A percentile compares a stretch with the other conserved stretches of the same genome.
These are phyloP conservation scores for Phortica magna DNA, from an alignment of 2,888 invertebrate genomes.

Conservation along the genomic window DNA sequence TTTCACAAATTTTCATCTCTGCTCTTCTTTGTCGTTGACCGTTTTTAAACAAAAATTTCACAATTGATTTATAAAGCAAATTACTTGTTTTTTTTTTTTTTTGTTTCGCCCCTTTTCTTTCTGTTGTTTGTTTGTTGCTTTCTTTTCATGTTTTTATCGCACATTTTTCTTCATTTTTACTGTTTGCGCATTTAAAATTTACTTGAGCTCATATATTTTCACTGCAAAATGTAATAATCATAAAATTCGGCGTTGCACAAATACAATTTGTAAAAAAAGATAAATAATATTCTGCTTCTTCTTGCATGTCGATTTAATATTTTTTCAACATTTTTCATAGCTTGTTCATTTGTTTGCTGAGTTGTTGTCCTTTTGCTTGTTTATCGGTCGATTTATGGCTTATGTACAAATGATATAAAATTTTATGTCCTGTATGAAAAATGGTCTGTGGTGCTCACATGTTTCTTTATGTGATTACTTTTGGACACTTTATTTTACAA, in stretches of 20 bases:
- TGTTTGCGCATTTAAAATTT: conserved; percentile 63
- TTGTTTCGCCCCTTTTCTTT: neutral
- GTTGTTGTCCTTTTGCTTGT: conserved; percentile 7
- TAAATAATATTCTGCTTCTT: conserved; percentile 51
- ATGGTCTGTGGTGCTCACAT: neutral
- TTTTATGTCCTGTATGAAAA: conserved; percentile 5
- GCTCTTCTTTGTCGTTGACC: conserved; percentile 48
- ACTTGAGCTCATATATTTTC: conserved; percentile 62
- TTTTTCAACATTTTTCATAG: neutral
- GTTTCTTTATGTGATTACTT: neutral
- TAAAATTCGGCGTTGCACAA: conserved; percentile 42
- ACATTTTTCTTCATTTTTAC: conserved; percentile 60
- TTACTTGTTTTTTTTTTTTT: conserved; percentile 26
- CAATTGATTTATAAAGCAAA: conserved; percentile 62
- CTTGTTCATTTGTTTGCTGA: neutral
- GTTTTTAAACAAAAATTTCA: conserved; percentile 45
- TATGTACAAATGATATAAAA: neutral
- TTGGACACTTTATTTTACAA: too few relatives aligned
- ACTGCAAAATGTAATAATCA: conserved; percentile 57
- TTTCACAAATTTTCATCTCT: conserved; percentile 53
- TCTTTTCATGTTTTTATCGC: conserved; percentile 63
- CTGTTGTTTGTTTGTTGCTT: conserved; percentile 40
- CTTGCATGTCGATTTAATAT: neutral
- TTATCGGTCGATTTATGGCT: conserved; percentile 16
- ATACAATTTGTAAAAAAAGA: conserved; percentile 10